These are phyloP conservation scores for Takifugu flavidus DNA, from an alignment of 2,113 vertebrate species.

Conservation along the genomic window DNA sequence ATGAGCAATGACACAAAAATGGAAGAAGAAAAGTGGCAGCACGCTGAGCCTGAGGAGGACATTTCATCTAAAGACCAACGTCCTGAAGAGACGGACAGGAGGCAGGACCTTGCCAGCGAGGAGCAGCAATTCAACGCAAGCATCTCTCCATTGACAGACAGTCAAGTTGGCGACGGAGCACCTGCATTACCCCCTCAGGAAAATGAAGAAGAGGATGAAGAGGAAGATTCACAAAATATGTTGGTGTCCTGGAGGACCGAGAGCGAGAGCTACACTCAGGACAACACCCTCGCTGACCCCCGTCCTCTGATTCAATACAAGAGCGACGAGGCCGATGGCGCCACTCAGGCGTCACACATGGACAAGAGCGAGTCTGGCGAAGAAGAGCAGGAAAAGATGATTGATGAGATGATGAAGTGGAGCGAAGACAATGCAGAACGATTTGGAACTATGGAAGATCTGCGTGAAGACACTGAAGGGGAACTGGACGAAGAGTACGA, in stretches of 20 bases:
- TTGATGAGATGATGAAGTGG: conserved; percentile 41
- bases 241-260: conserved; percentile 72
- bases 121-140: background rate
- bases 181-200: conserved; percentile 7
- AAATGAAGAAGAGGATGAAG: conserved; percentile 31
- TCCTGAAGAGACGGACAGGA: conserved; percentile 4
- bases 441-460: conserved; percentile 75
- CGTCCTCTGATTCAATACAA: conserved; percentile 75
- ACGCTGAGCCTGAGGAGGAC: conserved; percentile 58
- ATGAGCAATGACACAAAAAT: conserved; percentile 1
- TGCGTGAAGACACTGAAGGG: conserved; percentile 69
- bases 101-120: background rate
- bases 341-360: conserved; percentile 60
- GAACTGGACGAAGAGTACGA: conserved; percentile 52
- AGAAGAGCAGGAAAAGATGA: conserved; percentile 63
- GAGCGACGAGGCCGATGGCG: conserved; percentile 70
- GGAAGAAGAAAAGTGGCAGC: conserved; percentile 31
- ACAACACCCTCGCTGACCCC: conserved; percentile 76
- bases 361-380: conserved; percentile 65
- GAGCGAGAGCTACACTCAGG: conserved; percentile 73
- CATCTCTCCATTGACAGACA: background rate
- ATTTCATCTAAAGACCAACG: conserved; percentile 42
- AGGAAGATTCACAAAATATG: conserved; percentile 68
- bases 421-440: conserved; percentile 55
- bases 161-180: background rate